Conservation (phyloP, 1,140 invertebrate species). For the Phymorhynchus buccinoides region DNA sequence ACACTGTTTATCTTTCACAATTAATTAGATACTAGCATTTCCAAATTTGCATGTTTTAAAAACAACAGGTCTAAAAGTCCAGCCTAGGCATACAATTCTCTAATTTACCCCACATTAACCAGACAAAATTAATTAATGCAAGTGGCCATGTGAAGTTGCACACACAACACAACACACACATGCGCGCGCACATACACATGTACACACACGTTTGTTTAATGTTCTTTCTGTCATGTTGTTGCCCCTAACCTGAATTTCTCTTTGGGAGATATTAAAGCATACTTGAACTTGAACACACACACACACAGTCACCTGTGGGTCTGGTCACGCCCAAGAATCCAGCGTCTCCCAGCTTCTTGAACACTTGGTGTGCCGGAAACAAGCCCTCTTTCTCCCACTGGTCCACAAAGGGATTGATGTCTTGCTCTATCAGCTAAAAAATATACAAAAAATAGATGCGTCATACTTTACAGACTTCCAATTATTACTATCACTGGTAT, state of each 20-base stretch:
- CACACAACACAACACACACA: not conserved
- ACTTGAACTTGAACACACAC: not conserved
- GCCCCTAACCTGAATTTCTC: too few relatives aligned
- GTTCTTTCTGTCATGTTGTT: too few relatives aligned
- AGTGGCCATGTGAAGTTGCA: not conserved
- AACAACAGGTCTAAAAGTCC: not conserved
- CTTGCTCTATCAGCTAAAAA: constrained; percentile 76
- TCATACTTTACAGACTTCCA: too few relatives aligned
- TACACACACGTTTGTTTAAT: not conserved
- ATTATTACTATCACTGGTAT: too few relatives aligned
- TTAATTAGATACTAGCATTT: too few relatives aligned
- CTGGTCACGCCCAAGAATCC: constrained; percentile 77
- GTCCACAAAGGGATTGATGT: constrained; percentile 79
- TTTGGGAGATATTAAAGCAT: too few relatives aligned
- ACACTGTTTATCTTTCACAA: too few relatives aligned
- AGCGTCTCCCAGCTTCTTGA: constrained; percentile 77
- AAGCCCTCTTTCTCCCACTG: constrained; percentile 76
- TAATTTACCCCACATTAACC: not conserved
- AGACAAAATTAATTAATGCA: not conserved
- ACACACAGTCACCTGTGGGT: constrained; percentile 53
- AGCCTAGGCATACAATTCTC: not conserved
- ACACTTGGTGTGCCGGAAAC: constrained; percentile 77
- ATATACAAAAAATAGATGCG: constrained; percentile 5
- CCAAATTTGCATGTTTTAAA: not conserved
- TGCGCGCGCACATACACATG: not conserved